Base-by-base conservation (phyloP, 2,797 vertebrate species). In the Oreortyx pictus region DNA sequence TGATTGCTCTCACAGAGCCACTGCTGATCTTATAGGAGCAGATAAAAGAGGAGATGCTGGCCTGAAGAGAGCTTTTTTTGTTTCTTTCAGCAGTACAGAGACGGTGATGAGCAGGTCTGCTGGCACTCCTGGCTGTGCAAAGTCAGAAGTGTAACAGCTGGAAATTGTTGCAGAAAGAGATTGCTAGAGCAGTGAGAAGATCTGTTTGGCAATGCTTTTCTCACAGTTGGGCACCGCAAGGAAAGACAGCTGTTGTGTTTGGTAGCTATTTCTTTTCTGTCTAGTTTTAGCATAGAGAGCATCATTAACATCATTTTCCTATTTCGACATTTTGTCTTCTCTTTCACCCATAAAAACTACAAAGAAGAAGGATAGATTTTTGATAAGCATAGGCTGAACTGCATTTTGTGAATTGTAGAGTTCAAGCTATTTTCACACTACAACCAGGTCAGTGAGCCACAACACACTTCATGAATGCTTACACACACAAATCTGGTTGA, bases 181-280 rank as follows among this genome's bases (percentile, higher is more conserved):
- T 0, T 31, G 80, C 68, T 61, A 70, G 52, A 4, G 16, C 23
- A 70, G 75, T 33, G 76, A 62, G 70, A 89, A 86, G 54, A 72
- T 2, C 1, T 43, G 17, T 67, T 74, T 60, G 46, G 41, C 82
- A 54, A 57, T 2, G 6, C 25, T 80, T 41, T 89, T 70, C 50
- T 86, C 39, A 57, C 25, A 43, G n/a, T 17, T 39, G 52, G 16
- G 19, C 67, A 59, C 13, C 66, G 72, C 52, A 77, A 91, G 79
- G 71, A 80, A 91, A 94, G 43, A 60, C 59, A 96, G 66, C 37
- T 95, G 52, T 29, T 80, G 7, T 56, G 49, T 39, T 94, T 81
- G 56, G 46, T 70, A 89, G 59, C 20, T 41, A 23, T 31, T 62
- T 25, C 54, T 70, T 59, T n/a, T 68, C 22, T n/a, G 15, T 39